Evolutionary conservation across 1,140 invertebrate genomes (phyloP).

Genomic region (Drosophila carrolli): DNA sequence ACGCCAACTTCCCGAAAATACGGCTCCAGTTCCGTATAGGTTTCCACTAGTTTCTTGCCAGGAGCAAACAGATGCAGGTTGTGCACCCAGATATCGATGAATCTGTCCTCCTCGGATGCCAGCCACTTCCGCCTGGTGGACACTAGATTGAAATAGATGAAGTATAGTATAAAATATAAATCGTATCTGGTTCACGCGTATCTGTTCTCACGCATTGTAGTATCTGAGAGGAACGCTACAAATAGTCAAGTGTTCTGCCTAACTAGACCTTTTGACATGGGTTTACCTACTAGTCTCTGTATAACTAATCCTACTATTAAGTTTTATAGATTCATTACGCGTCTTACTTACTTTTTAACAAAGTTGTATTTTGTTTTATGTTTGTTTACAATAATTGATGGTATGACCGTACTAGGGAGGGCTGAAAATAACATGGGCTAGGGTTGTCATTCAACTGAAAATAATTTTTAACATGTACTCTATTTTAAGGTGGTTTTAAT

Average conservation of each 20-base stretch:
- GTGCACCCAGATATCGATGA: constrained; percentile 24
- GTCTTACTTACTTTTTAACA: neutral
- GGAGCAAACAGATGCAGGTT: constrained; percentile 17
- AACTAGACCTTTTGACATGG: neutral
- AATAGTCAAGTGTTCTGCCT: neutral
- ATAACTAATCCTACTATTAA: too few relatives aligned
- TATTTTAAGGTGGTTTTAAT: too few relatives aligned
- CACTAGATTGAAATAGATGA: neutral
- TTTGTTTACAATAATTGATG: constrained; percentile 20
- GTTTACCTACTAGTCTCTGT: too few relatives aligned
- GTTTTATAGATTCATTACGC: too few relatives aligned
- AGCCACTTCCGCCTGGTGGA: constrained; percentile 19
- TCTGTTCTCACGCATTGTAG: too few relatives aligned
- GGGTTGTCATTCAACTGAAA: neutral
- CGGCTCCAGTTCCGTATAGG: constrained; percentile 4
- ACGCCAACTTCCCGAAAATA: constrained; percentile 16
- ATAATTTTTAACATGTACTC: too few relatives aligned
- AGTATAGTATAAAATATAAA: neutral
- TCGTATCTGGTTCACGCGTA: too few relatives aligned
- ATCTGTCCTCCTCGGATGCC: constrained; percentile 22
- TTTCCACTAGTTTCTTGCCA: constrained; percentile 16
- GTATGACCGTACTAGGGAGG: constrained; percentile 2
- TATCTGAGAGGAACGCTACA: neutral
- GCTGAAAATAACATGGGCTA: neutral
- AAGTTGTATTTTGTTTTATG: constrained; percentile 21